These are phyloP conservation scores for Bellardia pandia DNA, from an alignment of 2,888 invertebrate species.

Conservation along the genomic window DNA sequence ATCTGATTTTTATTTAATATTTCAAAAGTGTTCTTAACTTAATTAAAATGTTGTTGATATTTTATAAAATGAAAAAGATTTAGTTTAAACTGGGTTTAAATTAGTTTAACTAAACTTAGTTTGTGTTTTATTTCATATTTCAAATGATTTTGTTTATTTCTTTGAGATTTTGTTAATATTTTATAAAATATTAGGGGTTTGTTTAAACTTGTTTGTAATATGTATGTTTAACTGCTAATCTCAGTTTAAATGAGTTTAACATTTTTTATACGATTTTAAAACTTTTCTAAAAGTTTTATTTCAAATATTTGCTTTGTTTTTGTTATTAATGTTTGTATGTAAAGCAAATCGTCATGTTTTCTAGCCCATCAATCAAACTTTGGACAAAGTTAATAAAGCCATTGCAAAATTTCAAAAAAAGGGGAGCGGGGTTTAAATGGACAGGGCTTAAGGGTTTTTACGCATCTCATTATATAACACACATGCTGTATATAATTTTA, in stretches of 20 bases:
- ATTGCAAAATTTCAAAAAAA: background rate
- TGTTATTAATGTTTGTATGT: background rate
- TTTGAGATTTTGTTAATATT: background rate
- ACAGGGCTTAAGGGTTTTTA: background rate
- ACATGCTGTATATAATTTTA: slow-evolving; percentile 51
- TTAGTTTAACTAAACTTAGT: background rate
- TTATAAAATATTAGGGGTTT: background rate
- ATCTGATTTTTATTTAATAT: background rate
- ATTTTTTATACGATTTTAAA: too few species aligned
- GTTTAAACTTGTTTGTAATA: background rate
- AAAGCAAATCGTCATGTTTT: background rate
- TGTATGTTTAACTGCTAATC: too few species aligned
- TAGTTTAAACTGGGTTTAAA: background rate
- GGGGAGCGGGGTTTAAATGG: too few species aligned
- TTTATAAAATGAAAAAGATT: background rate
- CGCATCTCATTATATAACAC: slow-evolving; percentile 54
- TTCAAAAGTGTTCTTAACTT: background rate
- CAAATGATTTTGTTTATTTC: background rate
- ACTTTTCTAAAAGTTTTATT: background rate
- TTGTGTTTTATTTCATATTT: background rate
- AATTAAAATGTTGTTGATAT: too few species aligned
- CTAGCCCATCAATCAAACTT: slow-evolving; percentile 58
- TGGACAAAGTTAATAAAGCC: slow-evolving; percentile 49
- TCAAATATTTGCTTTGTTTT: background rate
- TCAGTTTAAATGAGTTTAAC: background rate